Evolutionary conservation across 2,888 invertebrate genomes (phyloP).

Genomic region (Drosophila imparisetae): DNA sequence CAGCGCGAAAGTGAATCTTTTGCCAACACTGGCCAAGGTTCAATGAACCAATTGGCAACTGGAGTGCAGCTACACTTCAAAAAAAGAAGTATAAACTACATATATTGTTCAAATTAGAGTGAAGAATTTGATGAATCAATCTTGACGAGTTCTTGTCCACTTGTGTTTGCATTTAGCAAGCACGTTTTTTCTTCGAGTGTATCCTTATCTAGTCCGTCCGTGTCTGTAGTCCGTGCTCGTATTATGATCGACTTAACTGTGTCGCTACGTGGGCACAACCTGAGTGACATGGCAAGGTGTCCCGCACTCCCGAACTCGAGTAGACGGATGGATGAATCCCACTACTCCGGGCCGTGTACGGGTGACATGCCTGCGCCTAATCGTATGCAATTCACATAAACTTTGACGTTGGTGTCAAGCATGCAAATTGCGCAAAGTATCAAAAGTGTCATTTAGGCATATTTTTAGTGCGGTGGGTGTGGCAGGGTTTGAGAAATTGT

Average conservation of each 20-base stretch:
- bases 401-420: constrained; percentile 70
- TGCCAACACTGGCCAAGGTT: constrained; percentile 46
- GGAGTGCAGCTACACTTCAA: neutral
- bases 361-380: constrained; percentile 19
- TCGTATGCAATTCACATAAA: constrained; percentile 42
- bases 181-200: neutral
- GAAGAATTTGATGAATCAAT: neutral
- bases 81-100: neutral
- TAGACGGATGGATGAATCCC: neutral
- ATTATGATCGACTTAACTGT: constrained; percentile 69
- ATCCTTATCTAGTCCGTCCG: constrained; percentile 51
- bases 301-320: neutral
- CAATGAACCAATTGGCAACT: constrained; percentile 57
- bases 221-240: constrained; percentile 14
- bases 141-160: neutral
- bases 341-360: constrained; percentile 1
- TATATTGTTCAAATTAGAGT: neutral
- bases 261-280: constrained; percentile 41
- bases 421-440: constrained; percentile 69
- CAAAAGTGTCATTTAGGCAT: constrained; percentile 72
- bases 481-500: neutral
- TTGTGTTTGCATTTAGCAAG: neutral
- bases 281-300: constrained; percentile 25
- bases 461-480: constrained; percentile 36
- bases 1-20: constrained; percentile 50